Evolutionary conservation across 2,797 vertebrate species (phyloP), one percentile per base, ranked within the genome.

Genomic region (Molossus alvarezi): DNA sequence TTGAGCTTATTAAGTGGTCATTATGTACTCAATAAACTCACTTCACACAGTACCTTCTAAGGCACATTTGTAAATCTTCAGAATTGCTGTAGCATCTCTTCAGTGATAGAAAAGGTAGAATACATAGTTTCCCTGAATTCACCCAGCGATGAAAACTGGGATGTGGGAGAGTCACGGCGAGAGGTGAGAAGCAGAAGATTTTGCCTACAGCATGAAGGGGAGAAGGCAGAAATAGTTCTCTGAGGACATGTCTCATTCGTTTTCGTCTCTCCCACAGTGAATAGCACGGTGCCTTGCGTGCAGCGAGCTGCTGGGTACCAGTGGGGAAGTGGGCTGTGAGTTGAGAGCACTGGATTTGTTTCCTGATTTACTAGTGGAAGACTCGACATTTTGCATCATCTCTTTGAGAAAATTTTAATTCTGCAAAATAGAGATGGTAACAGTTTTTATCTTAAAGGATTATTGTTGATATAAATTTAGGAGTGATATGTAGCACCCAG

Each of bases 1-100:
- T 96, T 94, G 77, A 91, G 57, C 53, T 75, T 64, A 79, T 69
- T 73, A 80, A 88, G 23, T 37, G n/a, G 51, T 67, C 57, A 48
- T 72, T 79, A 62, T 69, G 55, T 71, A 91, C 37, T 94, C 37
- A 57, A 48, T 67, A 76, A 87, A 64, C 21, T 95, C 72, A 88
- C 41, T 80, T 83, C 87, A 62, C 79, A 81, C 23, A 25, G 37
- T 25, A n/a, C 27, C 29, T 91, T 95, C 55, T 51, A 73, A 88
- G 72, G 29, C 23, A 88, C 20, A 21, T 84, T 87, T 81, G 23
- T 57, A 77, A 60, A 91, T 41, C 41, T 64, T 93, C 15, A 57
- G 65, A 57, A 57, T 72, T 93, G 71, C 58, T 89, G 29, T 55
- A 48, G 18, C 33, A 23, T 94, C 45, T 93, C 65, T 89, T 73